These are phyloP conservation scores for Callipepla squamata DNA, from an alignment of 2,113 vertebrate species.

Conservation along the genomic window DNA sequence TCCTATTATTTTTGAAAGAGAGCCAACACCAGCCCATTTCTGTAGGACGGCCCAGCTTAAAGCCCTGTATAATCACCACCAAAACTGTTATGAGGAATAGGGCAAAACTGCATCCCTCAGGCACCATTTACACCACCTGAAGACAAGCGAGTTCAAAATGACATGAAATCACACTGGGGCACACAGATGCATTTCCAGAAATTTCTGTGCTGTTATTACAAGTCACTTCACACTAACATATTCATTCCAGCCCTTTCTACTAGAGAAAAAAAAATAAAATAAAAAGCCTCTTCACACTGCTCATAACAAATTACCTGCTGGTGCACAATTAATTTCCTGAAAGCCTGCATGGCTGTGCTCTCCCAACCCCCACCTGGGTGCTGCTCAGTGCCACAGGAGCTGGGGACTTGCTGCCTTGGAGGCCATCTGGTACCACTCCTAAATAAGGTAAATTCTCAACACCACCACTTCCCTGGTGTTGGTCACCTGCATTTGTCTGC, in stretches of 20 bases:
- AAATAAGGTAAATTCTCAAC: constrained; percentile 14
- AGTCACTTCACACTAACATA: not conserved
- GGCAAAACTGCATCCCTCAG: not conserved
- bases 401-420: not conserved
- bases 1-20: constrained; percentile 39
- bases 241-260: not conserved
- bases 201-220: not conserved
- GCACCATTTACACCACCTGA: not conserved
- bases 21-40: not conserved
- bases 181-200: not conserved
- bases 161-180: not conserved
- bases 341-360: not conserved
- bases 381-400: fast-evolving
- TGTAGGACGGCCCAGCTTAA: not conserved
- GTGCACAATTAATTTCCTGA: not conserved
- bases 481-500: not conserved
- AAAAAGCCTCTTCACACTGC: not conserved
- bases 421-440: not conserved
- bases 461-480: not conserved
- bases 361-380: not conserved
- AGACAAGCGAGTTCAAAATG: not conserved
- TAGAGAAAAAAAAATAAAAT: not conserved
- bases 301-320: not conserved
- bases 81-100: not conserved
- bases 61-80: not conserved